Conservation (phyloP, 1,140 invertebrate genomes). For the Tyrophagus putrescentiae region DNA sequence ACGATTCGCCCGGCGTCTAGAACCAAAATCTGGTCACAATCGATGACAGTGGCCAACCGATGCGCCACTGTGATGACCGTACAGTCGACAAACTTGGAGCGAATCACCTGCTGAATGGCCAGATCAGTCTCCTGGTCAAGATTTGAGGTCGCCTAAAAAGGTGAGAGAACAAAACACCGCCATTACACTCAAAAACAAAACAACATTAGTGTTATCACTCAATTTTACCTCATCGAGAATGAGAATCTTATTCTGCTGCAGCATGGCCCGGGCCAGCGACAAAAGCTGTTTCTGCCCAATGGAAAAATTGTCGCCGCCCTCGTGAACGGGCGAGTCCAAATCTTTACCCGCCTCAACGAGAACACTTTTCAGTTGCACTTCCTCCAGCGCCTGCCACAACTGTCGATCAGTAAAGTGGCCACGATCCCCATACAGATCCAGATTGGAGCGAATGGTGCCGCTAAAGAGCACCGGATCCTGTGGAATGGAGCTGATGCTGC, state of each 20-base stretch:
- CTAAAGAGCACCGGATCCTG: slow-evolving; percentile 49
- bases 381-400: slow-evolving; percentile 30
- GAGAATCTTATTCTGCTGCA: slow-evolving; percentile 74
- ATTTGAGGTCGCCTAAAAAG: slow-evolving; percentile 64
- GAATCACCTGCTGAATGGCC: slow-evolving; percentile 28
- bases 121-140: slow-evolving; percentile 34
- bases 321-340: slow-evolving; percentile 20
- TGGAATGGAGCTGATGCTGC: slow-evolving; percentile 39
- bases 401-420: slow-evolving; percentile 30
- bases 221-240: slow-evolving; percentile 85
- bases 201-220: no score
- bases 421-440: slow-evolving; percentile 30
- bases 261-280: slow-evolving; percentile 64
- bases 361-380: slow-evolving; percentile 25
- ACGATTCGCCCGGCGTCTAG: slow-evolving; percentile 54
- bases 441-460: slow-evolving; percentile 51
- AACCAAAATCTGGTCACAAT: slow-evolving; percentile 36
- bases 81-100: slow-evolving; percentile 35
- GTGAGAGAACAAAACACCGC: no score
- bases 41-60: slow-evolving; percentile 32
- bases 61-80: slow-evolving; percentile 44
- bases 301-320: slow-evolving; percentile 28
- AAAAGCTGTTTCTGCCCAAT: slow-evolving; percentile 54
- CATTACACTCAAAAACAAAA: no score
- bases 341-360: slow-evolving; percentile 18